These are phyloP conservation scores for Psephotus haematonotus DNA, from an alignment of 2,113 vertebrate species.

Conservation along the genomic window DNA sequence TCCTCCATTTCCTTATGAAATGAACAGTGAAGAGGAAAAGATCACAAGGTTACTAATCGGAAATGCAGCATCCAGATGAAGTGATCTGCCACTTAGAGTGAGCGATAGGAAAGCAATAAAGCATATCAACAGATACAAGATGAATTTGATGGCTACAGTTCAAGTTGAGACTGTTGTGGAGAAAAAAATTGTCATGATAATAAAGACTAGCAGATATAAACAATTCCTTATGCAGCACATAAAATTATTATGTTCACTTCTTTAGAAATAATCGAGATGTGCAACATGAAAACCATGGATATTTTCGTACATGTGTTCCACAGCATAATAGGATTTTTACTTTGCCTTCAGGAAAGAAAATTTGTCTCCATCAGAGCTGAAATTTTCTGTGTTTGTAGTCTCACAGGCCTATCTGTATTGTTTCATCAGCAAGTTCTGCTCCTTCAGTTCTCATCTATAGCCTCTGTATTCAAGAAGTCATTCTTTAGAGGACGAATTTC, in stretches of 20 bases:
- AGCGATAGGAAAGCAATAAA: neutral
- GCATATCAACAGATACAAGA: neutral
- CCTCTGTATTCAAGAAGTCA: neutral
- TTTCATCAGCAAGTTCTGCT: slow-evolving; percentile 1
- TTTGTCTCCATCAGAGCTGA: neutral
- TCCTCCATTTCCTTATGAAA: neutral
- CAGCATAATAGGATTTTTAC: neutral
- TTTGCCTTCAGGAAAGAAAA: neutral
- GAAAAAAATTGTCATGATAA: neutral
- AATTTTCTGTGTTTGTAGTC: neutral
- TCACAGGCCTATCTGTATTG: neutral
- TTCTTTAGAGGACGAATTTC: neutral
- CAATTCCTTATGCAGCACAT: neutral
- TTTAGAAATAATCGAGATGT: neutral
- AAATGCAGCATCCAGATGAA: neutral
- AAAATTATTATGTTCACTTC: neutral
- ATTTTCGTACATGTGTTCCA: neutral
- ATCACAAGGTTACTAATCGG: neutral
- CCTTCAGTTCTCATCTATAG: neutral
- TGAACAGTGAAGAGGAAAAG: neutral
- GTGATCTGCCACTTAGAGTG: neutral
- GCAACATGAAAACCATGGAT: neutral
- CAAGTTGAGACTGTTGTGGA: neutral
- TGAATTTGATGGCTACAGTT: neutral
- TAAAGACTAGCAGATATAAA: neutral